Conservation (phyloP, 2,797 vertebrate genomes). For the Vultur gryphus region DNA sequence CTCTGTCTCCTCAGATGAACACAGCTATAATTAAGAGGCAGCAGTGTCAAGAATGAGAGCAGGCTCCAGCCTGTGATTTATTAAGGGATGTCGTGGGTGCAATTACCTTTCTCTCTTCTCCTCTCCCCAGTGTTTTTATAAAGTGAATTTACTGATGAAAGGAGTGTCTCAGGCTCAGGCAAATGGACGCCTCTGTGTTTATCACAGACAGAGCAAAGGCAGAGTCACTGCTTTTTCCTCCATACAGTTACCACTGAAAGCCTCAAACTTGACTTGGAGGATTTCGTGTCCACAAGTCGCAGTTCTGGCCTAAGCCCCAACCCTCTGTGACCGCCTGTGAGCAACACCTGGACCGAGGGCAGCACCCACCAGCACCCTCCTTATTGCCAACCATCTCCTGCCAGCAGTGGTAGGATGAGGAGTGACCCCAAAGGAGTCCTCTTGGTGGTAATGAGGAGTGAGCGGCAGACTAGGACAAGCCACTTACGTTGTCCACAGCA, state of each 20-base stretch:
- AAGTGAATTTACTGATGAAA: not conserved
- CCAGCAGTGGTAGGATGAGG: not conserved
- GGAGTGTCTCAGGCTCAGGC: not conserved
- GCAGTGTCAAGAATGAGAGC: not conserved
- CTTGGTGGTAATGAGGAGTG: not conserved
- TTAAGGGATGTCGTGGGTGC: not conserved
- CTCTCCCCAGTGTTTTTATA: not conserved
- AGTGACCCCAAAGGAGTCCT: not conserved
- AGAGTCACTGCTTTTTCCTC: not conserved
- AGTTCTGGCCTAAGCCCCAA: not conserved
- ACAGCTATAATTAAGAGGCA: conserved; percentile 41
- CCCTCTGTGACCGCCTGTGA: not conserved
- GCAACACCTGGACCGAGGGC: not conserved
- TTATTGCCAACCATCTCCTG: not conserved
- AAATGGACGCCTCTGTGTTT: not conserved
- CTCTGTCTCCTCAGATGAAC: not conserved
- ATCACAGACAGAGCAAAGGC: not conserved
- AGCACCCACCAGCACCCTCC: not conserved
- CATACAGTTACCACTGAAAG: not conserved
- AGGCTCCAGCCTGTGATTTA: conserved; percentile 29
- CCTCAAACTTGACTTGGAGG: not conserved
- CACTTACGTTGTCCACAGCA: accelerated
- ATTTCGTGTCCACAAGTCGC: not conserved
- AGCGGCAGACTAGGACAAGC: not conserved
- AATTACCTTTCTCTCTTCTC: not conserved